phyloP scores from a whole-genome alignment of 2,113 vertebrate genomes.

The Halcyon senegalensis region DNA sequence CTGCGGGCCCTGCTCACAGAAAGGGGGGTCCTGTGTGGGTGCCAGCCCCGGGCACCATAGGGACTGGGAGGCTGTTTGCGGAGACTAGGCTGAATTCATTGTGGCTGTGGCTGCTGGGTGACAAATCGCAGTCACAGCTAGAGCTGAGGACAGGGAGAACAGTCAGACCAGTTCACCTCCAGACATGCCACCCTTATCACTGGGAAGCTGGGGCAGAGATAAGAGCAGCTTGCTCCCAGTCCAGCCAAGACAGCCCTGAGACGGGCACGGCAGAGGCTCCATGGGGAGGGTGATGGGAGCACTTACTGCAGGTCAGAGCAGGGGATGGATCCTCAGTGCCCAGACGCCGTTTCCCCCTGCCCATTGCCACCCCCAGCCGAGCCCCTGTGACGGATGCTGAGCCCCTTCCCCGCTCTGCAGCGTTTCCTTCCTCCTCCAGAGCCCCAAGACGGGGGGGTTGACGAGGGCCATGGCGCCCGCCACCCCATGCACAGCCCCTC shows the following conservation, averaged over 20 bases:
- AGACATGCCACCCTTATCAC: conserved; percentile 25
- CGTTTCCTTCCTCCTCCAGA: neutral
- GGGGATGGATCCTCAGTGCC: neutral
- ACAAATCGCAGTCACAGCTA: neutral
- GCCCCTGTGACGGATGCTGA: neutral
- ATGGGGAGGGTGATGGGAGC: accelerated
- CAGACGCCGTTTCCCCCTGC: accelerated
- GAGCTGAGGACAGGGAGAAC: neutral
- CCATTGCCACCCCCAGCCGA: neutral
- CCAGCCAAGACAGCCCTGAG: neutral
- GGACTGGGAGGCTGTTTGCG: neutral
- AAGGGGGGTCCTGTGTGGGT: neutral
- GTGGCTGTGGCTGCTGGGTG: neutral
- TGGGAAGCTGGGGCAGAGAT: conserved; percentile 9
- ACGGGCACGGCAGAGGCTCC: neutral
- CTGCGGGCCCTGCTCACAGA: accelerated
- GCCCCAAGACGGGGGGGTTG: neutral
- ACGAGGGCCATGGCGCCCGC: neutral
- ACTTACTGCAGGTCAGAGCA: neutral
- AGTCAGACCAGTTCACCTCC: neutral
- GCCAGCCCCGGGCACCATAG: neutral
- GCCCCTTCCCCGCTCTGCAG: neutral
- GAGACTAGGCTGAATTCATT: neutral
- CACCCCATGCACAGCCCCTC: accelerated
- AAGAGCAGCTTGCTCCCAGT: neutral